These are phyloP conservation scores for Sphenodon punctatus DNA, from an alignment of 2,797 vertebrate genomes.

Conservation along the genomic window DNA sequence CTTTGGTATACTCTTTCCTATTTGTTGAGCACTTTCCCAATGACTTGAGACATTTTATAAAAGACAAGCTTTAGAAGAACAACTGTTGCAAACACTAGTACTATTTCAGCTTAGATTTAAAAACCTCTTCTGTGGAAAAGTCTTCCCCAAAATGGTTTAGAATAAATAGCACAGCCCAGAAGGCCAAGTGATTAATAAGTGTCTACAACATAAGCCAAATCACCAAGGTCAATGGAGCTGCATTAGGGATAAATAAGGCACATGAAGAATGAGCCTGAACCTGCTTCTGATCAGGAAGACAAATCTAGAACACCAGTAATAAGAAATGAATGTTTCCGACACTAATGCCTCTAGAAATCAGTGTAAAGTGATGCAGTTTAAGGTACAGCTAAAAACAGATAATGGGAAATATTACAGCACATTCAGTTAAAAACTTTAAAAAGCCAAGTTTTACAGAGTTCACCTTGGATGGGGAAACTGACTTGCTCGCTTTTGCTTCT, in stretches of 20 bases:
- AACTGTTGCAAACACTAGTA: background rate
- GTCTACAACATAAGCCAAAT: too few species aligned
- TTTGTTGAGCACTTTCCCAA: background rate
- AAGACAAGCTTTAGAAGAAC: too few species aligned
- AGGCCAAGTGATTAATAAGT: background rate
- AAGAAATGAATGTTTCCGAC: background rate
- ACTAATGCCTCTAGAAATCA: too few species aligned
- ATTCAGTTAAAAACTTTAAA: too few species aligned
- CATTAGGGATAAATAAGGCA: background rate
- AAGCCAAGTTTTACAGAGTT: too few species aligned
- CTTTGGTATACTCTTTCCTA: constrained; percentile 31
- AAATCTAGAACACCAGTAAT: background rate
- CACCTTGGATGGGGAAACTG: too few species aligned
- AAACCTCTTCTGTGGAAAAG: constrained; percentile 9
- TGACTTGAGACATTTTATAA: background rate
- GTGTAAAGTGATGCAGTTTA: too few species aligned
- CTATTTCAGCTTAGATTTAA: background rate
- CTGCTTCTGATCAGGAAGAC: background rate
- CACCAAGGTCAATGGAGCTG: background rate
- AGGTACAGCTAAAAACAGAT: too few species aligned
- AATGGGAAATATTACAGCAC: too few species aligned
- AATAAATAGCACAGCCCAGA: background rate
- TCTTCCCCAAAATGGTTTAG: background rate
- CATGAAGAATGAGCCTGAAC: background rate
- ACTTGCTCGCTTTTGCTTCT: too few species aligned